Evolutionary conservation across 2,113 vertebrate genomes (phyloP), one percentile per base, ranked within the genome.

Genomic region (Ptyas mucosa): DNA sequence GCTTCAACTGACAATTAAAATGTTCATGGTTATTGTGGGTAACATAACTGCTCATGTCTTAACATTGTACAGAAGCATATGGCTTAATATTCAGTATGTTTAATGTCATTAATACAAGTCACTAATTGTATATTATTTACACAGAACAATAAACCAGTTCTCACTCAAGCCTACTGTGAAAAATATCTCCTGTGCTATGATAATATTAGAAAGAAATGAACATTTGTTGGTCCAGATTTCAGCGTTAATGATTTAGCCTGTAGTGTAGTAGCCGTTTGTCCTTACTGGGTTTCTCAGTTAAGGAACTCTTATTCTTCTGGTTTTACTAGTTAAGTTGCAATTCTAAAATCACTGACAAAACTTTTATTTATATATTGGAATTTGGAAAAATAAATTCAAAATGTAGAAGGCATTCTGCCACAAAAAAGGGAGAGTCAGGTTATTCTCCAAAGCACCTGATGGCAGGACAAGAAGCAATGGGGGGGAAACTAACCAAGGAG

Each of bases 1-100:
- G 12, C 58, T 95, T 87, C 14, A 81, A 89, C 29, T 87, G 89
- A 92, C 91, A 93, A 91, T 90, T 51, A 92, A 93, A 95, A 92
- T 24, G 0, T 92, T 55, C 85, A 89, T 0, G 0, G 86, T 90
- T 94, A 64, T 91, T 92, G 3, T 3, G 39, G 87, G 3, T 14
- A 90, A 39, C 34, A 39, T 34, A 75, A 75, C n/a, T 34, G n/a
- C 14, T 75, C n/a, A 75, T 8, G n/a, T 75, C 14, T 29, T 52
- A 91, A 88, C 57, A 87, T 43, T 92, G 52, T 91, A 52, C 34
- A 89, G 54, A 94, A 89, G 58, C 92, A 96, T 34, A 58, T 0
- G 0, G 43, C 23, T 29, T 3, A 93, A 69, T 69, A 92, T 88
- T 91, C 51, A 85, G 52, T 20, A 12, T 34, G 81, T n/a, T 87